Evolutionary conservation across 2,113 vertebrate genomes (phyloP).

Genomic region (Motacilla alba): DNA sequence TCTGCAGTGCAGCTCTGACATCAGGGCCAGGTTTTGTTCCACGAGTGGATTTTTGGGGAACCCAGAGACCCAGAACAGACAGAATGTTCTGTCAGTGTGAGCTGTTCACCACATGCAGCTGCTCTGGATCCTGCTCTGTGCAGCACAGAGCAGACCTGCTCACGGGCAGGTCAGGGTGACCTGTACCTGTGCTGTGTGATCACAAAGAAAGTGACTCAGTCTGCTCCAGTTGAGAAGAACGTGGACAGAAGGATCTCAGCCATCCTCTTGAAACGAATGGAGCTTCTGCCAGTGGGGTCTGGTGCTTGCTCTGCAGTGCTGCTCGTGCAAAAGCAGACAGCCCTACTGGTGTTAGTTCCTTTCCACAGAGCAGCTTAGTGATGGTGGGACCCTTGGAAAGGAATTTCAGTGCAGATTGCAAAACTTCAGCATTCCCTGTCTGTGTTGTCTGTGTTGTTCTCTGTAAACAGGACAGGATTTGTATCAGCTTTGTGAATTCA

Average conservation of each 20-base stretch:
- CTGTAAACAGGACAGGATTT: not conserved
- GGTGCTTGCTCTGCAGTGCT: not conserved
- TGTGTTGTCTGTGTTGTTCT: not conserved
- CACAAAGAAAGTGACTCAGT: not conserved
- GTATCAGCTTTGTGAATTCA: not conserved
- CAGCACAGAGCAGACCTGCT: not conserved
- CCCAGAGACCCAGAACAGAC: not conserved
- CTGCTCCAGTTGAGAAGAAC: not conserved
- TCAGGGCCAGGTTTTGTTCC: not conserved
- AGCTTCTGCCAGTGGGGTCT: not conserved
- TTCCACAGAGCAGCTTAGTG: not conserved
- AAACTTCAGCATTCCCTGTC: not conserved
- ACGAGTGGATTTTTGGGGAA: not conserved
- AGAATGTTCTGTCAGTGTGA: not conserved
- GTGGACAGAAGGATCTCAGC: not conserved
- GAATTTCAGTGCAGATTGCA: not conserved
- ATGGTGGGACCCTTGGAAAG: not conserved
- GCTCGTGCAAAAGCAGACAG: not conserved
- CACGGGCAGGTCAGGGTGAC: not conserved
- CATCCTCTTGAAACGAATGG: not conserved
- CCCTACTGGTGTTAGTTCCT: not conserved
- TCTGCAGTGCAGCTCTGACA: not conserved
- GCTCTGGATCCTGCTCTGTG: not conserved
- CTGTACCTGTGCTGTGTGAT: not conserved
- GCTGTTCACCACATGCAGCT: not conserved